These are phyloP conservation scores for Drosophila tanythrix DNA, from an alignment of 2,888 invertebrate species.

Conservation along the genomic window DNA sequence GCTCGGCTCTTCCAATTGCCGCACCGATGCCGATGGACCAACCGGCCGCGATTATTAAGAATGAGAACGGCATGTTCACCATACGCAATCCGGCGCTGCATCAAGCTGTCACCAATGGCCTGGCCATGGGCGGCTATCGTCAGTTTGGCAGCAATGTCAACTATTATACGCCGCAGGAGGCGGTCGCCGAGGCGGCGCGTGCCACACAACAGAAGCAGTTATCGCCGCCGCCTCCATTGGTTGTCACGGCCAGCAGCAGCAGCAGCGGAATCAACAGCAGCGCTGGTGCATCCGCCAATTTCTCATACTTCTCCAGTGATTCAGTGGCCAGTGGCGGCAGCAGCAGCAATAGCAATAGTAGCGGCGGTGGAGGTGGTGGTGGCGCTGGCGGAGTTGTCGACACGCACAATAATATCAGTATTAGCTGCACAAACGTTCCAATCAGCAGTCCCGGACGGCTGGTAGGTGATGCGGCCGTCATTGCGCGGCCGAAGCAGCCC, in stretches of 20 bases:
- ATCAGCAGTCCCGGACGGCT: conserved; percentile 66
- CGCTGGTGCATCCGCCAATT: conserved; percentile 55
- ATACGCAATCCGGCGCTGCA: conserved; percentile 89
- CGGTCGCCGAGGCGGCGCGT: conserved; percentile 79
- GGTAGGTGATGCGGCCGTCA: conserved; percentile 80
- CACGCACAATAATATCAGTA: conserved; percentile 82
- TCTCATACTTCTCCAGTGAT: conserved; percentile 80
- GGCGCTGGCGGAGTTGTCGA: conserved; percentile 49
- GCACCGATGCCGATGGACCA: conserved; percentile 85
- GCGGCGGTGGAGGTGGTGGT: conserved; percentile 33
- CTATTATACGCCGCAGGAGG: conserved; percentile 83
- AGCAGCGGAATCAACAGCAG: conserved; percentile 15
- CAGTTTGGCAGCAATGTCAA: conserved; percentile 83
- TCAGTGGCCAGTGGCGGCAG: conserved; percentile 48
- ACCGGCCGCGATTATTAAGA: conserved; percentile 89
- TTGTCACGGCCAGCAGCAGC: conserved; percentile 16
- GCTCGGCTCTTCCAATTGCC: conserved; percentile 61
- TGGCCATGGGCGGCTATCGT: conserved; percentile 81
- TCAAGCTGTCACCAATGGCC: conserved; percentile 83
- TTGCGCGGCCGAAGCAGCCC: conserved; percentile 76
- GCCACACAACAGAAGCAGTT: conserved; percentile 69
- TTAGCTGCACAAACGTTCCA: conserved; percentile 81
- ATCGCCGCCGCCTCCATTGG: conserved; percentile 31
- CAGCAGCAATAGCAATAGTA: conserved; percentile 42
- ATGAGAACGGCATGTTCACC: conserved; percentile 93